A percentile compares a stretch with the other conserved stretches of the same genome.
Conservation (phyloP, 1,140 invertebrate genomes). For the Drosophila pandora region DNA sequence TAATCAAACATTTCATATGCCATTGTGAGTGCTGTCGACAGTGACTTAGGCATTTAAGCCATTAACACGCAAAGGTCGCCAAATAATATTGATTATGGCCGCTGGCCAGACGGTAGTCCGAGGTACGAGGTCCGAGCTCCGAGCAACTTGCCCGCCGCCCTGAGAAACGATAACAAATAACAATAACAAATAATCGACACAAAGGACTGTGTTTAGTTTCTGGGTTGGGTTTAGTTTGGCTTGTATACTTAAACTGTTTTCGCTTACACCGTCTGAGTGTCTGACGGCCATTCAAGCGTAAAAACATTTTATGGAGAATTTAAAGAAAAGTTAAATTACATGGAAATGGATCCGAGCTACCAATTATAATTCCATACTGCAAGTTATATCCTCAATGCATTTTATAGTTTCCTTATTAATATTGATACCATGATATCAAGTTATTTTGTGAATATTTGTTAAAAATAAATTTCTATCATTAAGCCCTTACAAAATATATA, state of each 20-base stretch:
- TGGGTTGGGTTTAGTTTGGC: conserved; percentile 8
- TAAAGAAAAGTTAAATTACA: conserved; percentile 19
- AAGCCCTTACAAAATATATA: neutral
- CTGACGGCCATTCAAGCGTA: conserved; percentile 6
- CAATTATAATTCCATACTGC: conserved; percentile 12
- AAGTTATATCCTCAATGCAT: neutral
- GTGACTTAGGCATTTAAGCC: conserved; percentile 45
- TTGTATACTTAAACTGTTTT: conserved; percentile 29
- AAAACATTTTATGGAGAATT: conserved; percentile 8
- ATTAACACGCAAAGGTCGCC: conserved; percentile 74
- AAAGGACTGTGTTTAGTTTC: conserved; percentile 28
- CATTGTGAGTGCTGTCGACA: conserved; percentile 50
- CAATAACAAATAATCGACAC: conserved; percentile 52
- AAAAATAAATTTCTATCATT: neutral
- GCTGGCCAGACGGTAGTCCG: conserved; percentile 49
- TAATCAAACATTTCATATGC: conserved; percentile 19
- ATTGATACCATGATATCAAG: neutral
- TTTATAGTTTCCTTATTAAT: neutral
- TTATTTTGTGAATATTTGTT: neutral
- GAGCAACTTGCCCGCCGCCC: conserved; percentile 9
- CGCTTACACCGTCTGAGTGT: conserved; percentile 13
- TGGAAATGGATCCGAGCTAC: neutral
- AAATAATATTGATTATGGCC: conserved; percentile 72
- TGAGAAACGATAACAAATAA: conserved; percentile 47
- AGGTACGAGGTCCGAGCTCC: neutral